These are phyloP conservation scores for Mechanitis messenoides DNA, from an alignment of 2,888 invertebrate species.

Conservation along the genomic window DNA sequence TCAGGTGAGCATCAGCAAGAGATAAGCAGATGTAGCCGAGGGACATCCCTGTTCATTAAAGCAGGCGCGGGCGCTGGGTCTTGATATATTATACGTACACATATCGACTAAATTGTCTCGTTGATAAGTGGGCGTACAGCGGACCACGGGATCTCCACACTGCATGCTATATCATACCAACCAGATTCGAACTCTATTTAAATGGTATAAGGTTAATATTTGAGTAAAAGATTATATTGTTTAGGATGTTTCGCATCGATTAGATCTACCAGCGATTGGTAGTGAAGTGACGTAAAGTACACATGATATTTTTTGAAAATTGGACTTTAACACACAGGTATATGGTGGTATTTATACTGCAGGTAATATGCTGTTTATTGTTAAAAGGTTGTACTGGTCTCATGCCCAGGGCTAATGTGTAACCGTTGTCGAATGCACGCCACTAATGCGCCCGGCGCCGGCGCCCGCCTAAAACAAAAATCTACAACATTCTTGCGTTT, in stretches of 20 bases:
- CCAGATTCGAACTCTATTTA: conserved; percentile 21
- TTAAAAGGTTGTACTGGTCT: conserved; percentile 39
- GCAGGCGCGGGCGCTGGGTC: conserved; percentile 29
- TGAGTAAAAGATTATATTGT: neutral
- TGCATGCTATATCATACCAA: neutral
- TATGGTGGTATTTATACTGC: neutral
- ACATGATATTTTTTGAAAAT: neutral
- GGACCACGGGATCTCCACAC: conserved; percentile 22
- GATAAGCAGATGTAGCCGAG: conserved; percentile 18
- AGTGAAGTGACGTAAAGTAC: neutral
- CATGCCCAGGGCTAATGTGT: conserved; percentile 61
- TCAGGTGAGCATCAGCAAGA: conserved; percentile 17
- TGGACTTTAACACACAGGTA: neutral
- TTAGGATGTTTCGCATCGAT: neutral
- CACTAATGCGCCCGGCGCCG: conserved; percentile 73
- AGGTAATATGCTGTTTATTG: neutral
- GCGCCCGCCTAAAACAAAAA: conserved; percentile 68
- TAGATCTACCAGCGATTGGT: neutral
- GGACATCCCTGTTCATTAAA: conserved; percentile 19
- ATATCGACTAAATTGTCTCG: conserved; percentile 63
- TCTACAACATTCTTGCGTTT: conserved; percentile 70
- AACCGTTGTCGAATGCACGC: conserved; percentile 54
- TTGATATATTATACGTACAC: conserved; percentile 63
- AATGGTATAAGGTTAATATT: neutral
- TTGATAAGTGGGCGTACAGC: conserved; percentile 68